Evolutionary conservation across 2,888 invertebrate genomes (phyloP), one percentile per base, ranked within the genome.

Genomic region (Caenorhabditis sp.): DNA sequence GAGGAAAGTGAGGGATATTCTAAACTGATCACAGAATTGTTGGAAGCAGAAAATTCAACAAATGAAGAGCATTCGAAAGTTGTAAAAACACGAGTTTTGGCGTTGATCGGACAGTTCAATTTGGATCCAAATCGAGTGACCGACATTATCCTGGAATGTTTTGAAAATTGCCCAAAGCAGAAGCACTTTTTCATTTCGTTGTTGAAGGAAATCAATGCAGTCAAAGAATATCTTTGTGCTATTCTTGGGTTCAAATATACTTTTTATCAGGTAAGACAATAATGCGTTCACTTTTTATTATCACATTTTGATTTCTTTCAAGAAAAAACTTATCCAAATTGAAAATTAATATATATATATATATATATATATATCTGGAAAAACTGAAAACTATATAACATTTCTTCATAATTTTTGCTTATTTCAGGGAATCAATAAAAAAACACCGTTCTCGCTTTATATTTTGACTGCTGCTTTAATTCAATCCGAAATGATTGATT

Each of bases 1-100:
- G 99, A 99, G 90, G 99, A 99, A 90, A 95, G 94, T 90, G 99
- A 99, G 91, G 99, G 99, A 7, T 99, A 95, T 90, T 93, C 97
- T 1, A 99, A 99, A 89, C 90, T 85, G 26, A 64, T 86, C 20
- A 81, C 82, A 0, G 86, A 86, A 63, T 63, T 87, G 36, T 56
- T 86, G 49, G 79, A 80, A 25, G 69, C 68, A 0, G 72, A 72
- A 50, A 65, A 49, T 49, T 50, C 57, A 0, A 20, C 63, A 20
- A 52, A 50, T 10, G 66, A 59, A 2, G 58, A 69, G 4, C 53
- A 60, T 23, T 59, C 65, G n/a, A 72, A 67, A 17, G 57, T 63
- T 7, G 50, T 84, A 31, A 66, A 77, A 20, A 59, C 65, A 17
- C 62, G 82, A 12, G 69, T 84, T 25, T 69, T 78, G 14, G 69